A percentile compares a stretch with the other conserved stretches of the same genome.
Evolutionary conservation across 1,140 invertebrate species (phyloP).

Genomic region (Pantala flavescens): DNA sequence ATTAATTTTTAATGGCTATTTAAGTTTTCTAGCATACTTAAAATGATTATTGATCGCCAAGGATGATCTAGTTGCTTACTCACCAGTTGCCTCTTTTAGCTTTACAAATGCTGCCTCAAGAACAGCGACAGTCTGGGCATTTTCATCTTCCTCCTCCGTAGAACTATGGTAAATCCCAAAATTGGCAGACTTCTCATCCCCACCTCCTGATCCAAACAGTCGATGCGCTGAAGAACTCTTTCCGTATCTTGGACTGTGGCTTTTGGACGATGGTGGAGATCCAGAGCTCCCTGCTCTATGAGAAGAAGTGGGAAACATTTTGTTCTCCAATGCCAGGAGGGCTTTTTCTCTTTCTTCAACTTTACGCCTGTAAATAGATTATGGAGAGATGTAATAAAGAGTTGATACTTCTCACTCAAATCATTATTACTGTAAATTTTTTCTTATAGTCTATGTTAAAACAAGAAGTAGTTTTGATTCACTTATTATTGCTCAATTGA

Average conservation of each 20-base stretch:
- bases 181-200: background rate
- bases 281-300: background rate
- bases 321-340: background rate
- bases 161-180: background rate
- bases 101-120: conserved; percentile 58
- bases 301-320: background rate
- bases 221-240: background rate
- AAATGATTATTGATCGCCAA: no score
- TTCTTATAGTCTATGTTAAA: no score
- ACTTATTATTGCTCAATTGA: no score
- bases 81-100: conserved; percentile 59
- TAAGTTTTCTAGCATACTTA: no score
- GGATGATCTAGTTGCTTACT: no score
- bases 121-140: conserved; percentile 34
- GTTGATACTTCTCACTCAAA: no score
- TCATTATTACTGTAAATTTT: no score
- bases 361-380: background rate
- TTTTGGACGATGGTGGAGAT: background rate
- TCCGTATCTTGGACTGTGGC: background rate
- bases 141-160: conserved; percentile 25
- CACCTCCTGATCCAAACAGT: background rate
- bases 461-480: no score
- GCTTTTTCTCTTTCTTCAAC: background rate
- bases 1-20: no score
- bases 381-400: background rate